Evolutionary conservation across 2,113 vertebrate species (phyloP).

Genomic region (Benitochromis conjunctus): DNA sequence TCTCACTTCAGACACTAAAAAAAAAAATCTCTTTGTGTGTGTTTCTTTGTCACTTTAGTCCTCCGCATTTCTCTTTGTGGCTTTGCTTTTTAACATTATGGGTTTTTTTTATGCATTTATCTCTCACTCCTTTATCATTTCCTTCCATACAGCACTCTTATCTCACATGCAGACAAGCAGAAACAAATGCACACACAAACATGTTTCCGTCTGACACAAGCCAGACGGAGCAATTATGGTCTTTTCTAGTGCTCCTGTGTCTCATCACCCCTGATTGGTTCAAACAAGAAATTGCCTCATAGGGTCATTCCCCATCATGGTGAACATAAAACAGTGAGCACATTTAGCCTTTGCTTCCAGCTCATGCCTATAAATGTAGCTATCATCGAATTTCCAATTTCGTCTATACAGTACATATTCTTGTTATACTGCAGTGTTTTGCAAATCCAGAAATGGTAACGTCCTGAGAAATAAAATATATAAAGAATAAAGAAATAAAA

Average conservation of each 20-base stretch:
- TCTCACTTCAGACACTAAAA: slow-evolving; percentile 28
- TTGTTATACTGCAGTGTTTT: neutral
- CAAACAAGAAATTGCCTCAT: slow-evolving; percentile 51
- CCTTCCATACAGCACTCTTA: neutral
- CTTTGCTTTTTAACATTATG: neutral
- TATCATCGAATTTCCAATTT: slow-evolving; percentile 6
- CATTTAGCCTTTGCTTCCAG: neutral
- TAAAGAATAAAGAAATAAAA: neutral
- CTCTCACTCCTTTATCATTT: neutral
- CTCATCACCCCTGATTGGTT: slow-evolving; percentile 58
- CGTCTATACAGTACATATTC: neutral
- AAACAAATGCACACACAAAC: neutral
- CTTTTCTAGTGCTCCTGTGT: slow-evolving; percentile 40
- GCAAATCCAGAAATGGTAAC: neutral
- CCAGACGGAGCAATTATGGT: slow-evolving; percentile 56
- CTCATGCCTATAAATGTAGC: slow-evolving; percentile 1
- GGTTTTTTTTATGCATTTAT: neutral
- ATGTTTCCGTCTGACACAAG: slow-evolving; percentile 34
- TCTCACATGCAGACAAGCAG: slow-evolving; percentile 1
- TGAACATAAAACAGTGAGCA: slow-evolving; percentile 25
- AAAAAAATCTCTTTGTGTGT: neutral
- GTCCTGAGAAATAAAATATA: neutral
- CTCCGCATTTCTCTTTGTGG: neutral
- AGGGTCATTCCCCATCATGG: slow-evolving; percentile 31
- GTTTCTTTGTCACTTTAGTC: neutral